Conservation (phyloP, 2,113 vertebrate species). For the Poeciliopsis occidentalis region DNA sequence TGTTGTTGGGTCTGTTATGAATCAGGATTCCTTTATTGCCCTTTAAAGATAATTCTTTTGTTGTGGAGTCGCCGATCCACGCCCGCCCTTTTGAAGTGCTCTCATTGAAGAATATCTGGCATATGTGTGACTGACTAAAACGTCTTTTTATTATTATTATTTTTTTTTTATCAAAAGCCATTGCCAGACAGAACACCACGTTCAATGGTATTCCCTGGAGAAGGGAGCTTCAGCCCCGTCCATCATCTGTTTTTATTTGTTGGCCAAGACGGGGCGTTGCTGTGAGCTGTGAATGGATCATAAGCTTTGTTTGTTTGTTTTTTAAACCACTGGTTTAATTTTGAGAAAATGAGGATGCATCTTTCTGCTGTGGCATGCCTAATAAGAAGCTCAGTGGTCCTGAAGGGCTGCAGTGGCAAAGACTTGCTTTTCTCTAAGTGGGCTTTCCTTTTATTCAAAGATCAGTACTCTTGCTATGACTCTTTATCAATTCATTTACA, state of each 20-base stretch:
- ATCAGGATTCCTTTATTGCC: slow-evolving; percentile 60
- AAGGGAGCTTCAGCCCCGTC: slow-evolving; percentile 32
- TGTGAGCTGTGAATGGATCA: slow-evolving; percentile 11
- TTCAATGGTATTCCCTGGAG: slow-evolving; percentile 14
- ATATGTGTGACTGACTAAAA: slow-evolving; percentile 50
- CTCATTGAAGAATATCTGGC: slow-evolving; percentile 37
- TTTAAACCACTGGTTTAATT: slow-evolving; percentile 4
- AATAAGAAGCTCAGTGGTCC: neutral
- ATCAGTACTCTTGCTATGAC: neutral
- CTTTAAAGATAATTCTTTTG: slow-evolving; percentile 55
- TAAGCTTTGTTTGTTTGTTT: neutral
- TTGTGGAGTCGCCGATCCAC: slow-evolving; percentile 43
- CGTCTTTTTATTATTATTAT: slow-evolving; percentile 9
- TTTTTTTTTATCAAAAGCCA: slow-evolving; percentile 47
- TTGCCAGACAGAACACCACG: slow-evolving; percentile 37
- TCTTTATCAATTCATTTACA: neutral
- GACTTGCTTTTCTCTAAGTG: neutral
- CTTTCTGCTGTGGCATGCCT: neutral
- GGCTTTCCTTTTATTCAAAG: neutral
- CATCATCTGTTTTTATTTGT: slow-evolving; percentile 42
- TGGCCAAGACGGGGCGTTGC: slow-evolving; percentile 13
- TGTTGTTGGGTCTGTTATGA: slow-evolving; percentile 45
- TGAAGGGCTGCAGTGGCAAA: neutral
- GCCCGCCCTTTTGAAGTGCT: slow-evolving; percentile 54
- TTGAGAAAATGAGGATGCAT: neutral